Base-by-base conservation (phyloP, 2,113 vertebrate species). In the Nannospalax galili region DNA sequence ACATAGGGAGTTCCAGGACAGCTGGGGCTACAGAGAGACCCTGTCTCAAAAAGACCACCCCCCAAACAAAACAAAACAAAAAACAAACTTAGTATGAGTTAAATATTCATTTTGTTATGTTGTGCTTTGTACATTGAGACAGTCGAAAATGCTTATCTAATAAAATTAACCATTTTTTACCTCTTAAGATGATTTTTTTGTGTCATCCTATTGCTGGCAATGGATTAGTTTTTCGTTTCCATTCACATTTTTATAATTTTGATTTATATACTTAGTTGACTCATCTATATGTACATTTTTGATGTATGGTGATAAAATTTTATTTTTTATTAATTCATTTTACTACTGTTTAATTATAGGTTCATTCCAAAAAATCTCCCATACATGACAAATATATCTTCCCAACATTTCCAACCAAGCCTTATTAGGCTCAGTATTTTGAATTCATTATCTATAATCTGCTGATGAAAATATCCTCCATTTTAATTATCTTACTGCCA, bases 151-250 rank as follows among this genome's bases (percentile, higher is more conserved):
- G 24, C 73, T 92, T 86, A 69, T 65, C 79, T 92, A 75, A 37
- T 89, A 60, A 26, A n/a, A 81, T 30, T 67, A 74, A 67, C 26
- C 42, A 70, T 78, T 73, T 73, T 35, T n/a, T 22, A 40, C 17
- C 56, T 85, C n/a, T 92, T 30, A 90, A 87, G 90, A 87, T 90
- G 56, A 35, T 20, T 72, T 84, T 72, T 84, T 48, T 58, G 60
- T 0, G 1, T 69, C 40, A 64, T 70, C 11, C 22, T 82, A 65
- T 65, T 65, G 9, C 26, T 87, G 48, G 16, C 56, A 58, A 52
- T 56, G 30, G 12, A 67, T 65, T 45, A 84, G 60, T 84, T 93
- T 30, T 19, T 3, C 26, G 15, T 65, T 67, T 96, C 82, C 67
- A 65, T 72, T 5, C 58, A 40, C 84, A 15, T 14, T 79, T 64